These are phyloP conservation scores for Hiodon tergisus DNA, from an alignment of 2,113 vertebrate genomes.

Conservation along the genomic window DNA sequence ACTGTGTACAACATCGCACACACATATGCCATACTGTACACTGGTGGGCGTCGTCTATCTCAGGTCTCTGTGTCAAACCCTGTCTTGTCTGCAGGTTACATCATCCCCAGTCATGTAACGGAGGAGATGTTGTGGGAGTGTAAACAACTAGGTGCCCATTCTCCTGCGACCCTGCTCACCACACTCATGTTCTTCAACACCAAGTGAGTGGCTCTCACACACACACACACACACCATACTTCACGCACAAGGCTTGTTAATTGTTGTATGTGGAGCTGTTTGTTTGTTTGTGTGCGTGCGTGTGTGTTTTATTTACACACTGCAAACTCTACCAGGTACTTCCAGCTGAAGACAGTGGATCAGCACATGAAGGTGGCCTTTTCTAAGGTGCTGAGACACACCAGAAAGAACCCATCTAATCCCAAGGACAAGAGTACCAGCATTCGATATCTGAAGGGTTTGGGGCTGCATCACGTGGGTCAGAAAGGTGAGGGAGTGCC, in stretches of 20 bases:
- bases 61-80: background rate
- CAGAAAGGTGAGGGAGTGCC: slow-evolving; percentile 78
- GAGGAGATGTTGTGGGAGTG: slow-evolving; percentile 99
- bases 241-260: background rate
- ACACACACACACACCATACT: background rate
- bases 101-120: slow-evolving; percentile 94
- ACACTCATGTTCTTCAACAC: slow-evolving; percentile 99
- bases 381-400: slow-evolving; percentile 92
- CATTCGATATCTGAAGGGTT: slow-evolving; percentile 89
- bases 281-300: background rate
- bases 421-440: slow-evolving; percentile 96
- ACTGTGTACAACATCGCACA: background rate
- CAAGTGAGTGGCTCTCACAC: slow-evolving; percentile 68
- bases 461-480: slow-evolving; percentile 77
- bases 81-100: slow-evolving; percentile 70
- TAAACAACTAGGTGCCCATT: slow-evolving; percentile 96
- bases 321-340: slow-evolving; percentile 69
- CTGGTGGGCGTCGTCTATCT: background rate
- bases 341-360: slow-evolving; percentile 86
- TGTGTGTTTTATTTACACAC: background rate
- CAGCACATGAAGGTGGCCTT: slow-evolving; percentile 97
- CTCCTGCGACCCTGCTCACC: slow-evolving; percentile 89
- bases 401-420: slow-evolving; percentile 93
- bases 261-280: background rate
- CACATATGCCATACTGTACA: background rate